These are phyloP conservation scores for Tichodroma muraria DNA, from an alignment of 2,113 vertebrate genomes.

Conservation along the genomic window DNA sequence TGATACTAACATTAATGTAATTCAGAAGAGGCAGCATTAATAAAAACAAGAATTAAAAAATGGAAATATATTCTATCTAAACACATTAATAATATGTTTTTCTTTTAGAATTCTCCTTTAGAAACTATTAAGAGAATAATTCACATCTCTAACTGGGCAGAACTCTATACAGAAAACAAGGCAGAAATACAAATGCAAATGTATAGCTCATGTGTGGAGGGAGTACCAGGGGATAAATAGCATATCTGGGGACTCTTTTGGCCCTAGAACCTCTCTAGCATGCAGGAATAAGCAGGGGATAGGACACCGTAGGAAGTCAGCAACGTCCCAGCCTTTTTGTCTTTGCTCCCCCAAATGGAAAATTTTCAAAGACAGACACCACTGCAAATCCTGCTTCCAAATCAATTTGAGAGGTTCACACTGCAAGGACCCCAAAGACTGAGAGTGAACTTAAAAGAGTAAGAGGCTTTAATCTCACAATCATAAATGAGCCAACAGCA, in stretches of 20 bases:
- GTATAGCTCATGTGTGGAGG: background rate
- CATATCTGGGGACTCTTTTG: background rate
- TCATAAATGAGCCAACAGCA: background rate
- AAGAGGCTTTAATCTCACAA: background rate
- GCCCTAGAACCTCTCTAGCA: background rate
- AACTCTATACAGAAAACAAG: background rate
- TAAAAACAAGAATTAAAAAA: conserved; percentile 1
- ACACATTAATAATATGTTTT: background rate
- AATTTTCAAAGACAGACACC: background rate
- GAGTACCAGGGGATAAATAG: background rate
- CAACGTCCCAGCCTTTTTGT: background rate
- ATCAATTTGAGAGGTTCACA: background rate
- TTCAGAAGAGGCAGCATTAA: background rate
- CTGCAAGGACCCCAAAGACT: background rate
- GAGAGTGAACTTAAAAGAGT: no score
- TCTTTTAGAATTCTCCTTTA: background rate
- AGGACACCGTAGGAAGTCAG: background rate
- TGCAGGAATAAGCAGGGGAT: background rate
- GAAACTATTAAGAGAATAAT: background rate
- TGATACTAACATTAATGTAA: background rate
- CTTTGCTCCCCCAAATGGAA: background rate
- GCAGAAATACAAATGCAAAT: background rate
- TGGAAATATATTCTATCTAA: background rate
- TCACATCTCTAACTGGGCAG: background rate
- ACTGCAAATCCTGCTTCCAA: background rate